Conservation (phyloP, 1,140 invertebrate genomes). For the Macrostomum lignano region DNA sequence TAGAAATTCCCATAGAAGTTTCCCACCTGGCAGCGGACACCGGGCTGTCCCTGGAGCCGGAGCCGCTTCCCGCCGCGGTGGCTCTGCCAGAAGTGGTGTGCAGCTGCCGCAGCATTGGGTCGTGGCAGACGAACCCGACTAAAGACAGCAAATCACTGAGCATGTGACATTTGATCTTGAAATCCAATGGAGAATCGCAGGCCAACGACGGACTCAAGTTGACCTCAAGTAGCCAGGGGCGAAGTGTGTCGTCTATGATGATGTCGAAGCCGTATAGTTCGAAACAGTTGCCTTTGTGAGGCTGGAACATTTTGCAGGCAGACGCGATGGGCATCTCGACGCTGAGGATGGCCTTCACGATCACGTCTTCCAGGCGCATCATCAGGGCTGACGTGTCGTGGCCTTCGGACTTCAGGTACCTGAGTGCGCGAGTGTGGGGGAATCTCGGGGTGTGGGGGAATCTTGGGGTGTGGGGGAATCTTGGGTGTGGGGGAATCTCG, state of each 20-base stretch:
- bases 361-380: slow-evolving; percentile 63
- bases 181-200: slow-evolving; percentile 54
- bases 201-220: slow-evolving; percentile 72
- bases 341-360: slow-evolving; percentile 67
- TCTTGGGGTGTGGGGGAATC: too few relatives aligned
- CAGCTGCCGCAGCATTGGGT: neutral
- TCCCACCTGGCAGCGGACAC: too few relatives aligned
- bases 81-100: too few relatives aligned
- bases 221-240: slow-evolving; percentile 61
- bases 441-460: too few relatives aligned
- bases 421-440: too few relatives aligned
- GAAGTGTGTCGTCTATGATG: slow-evolving; percentile 55
- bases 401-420: slow-evolving; percentile 46
- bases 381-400: slow-evolving; percentile 45
- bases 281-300: slow-evolving; percentile 54
- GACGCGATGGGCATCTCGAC: slow-evolving; percentile 58
- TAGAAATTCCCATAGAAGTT: too few relatives aligned
- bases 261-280: slow-evolving; percentile 87
- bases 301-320: slow-evolving; percentile 62
- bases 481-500: too few relatives aligned
- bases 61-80: too few relatives aligned
- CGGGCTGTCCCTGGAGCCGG: too few relatives aligned
- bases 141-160: slow-evolving; percentile 61
- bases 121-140: slow-evolving; percentile 32
- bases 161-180: slow-evolving; percentile 63